Conservation (phyloP, 2,113 vertebrate species). For the Cebus imitator region DNA sequence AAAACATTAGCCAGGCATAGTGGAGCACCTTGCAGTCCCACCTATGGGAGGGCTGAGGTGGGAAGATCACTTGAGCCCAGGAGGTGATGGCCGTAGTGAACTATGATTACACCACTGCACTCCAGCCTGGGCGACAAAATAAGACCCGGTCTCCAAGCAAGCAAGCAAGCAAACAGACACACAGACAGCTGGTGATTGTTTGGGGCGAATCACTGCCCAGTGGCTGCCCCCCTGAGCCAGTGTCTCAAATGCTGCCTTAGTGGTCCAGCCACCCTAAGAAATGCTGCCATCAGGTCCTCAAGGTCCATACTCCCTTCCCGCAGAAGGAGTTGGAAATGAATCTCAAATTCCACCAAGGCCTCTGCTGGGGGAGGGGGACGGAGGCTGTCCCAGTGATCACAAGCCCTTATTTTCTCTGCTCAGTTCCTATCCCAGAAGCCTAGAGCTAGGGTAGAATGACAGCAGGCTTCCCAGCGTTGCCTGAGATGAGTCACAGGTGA, state of each 20-base stretch:
- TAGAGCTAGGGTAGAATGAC: neutral
- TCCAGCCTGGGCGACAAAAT: neutral
- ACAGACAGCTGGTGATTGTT: too few relatives aligned
- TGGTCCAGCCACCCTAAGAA: neutral
- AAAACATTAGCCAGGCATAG: neutral
- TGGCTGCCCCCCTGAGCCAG: neutral
- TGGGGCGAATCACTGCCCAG: too few relatives aligned
- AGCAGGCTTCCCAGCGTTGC: neutral
- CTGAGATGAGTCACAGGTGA: conserved; percentile 48
- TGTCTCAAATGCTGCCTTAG: neutral
- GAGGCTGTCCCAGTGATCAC: neutral
- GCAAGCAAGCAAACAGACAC: too few relatives aligned
- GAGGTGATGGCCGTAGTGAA: neutral
- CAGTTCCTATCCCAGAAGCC: neutral
- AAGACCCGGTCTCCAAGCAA: neutral
- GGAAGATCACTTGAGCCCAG: neutral
- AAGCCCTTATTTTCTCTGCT: neutral
- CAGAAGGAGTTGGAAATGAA: neutral
- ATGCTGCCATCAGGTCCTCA: neutral
- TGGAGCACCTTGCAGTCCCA: neutral
- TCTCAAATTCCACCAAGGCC: neutral
- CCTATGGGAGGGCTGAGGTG: neutral
- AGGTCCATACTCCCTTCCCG: neutral
- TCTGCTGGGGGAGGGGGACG: accelerated
- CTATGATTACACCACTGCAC: neutral